These are phyloP conservation scores for Lepus timidus DNA, from an alignment of 2,113 vertebrate genomes.

Conservation along the genomic window DNA sequence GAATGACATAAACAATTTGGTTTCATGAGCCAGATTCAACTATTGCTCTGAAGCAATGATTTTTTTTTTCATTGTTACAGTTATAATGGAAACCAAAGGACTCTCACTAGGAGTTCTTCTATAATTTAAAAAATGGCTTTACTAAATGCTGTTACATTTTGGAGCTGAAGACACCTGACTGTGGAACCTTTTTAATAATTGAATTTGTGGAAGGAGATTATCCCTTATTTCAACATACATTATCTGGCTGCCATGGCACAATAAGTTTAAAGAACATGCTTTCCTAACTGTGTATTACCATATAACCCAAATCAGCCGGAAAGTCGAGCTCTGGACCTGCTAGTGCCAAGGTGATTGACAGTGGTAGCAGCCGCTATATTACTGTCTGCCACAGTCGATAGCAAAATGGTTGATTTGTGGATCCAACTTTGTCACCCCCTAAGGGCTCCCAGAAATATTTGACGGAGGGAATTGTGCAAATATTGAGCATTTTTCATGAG, in stretches of 20 bases:
- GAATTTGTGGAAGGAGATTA: not conserved
- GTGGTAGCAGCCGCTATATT: not conserved
- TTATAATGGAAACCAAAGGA: not conserved
- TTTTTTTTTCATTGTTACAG: not conserved
- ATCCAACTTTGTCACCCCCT: not conserved
- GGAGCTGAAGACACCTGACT: not conserved
- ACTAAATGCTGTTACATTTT: not conserved
- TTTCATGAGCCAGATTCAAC: not conserved
- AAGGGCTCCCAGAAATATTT: not conserved
- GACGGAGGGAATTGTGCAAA: not conserved
- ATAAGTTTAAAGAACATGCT: not conserved
- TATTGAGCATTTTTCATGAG: not conserved
- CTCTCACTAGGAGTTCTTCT: not conserved
- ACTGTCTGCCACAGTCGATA: not conserved
- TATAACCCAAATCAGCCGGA: not conserved
- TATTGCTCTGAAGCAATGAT: not conserved
- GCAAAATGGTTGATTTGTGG: not conserved
- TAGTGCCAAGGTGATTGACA: not conserved
- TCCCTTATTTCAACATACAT: not conserved
- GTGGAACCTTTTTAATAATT: not conserved
- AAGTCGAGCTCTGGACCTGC: not conserved
- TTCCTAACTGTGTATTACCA: not conserved
- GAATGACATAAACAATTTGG: not conserved
- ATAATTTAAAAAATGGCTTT: not conserved
- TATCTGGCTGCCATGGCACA: not conserved